Conservation (phyloP, 2,797 vertebrate species). For the Coendou prehensilis region DNA sequence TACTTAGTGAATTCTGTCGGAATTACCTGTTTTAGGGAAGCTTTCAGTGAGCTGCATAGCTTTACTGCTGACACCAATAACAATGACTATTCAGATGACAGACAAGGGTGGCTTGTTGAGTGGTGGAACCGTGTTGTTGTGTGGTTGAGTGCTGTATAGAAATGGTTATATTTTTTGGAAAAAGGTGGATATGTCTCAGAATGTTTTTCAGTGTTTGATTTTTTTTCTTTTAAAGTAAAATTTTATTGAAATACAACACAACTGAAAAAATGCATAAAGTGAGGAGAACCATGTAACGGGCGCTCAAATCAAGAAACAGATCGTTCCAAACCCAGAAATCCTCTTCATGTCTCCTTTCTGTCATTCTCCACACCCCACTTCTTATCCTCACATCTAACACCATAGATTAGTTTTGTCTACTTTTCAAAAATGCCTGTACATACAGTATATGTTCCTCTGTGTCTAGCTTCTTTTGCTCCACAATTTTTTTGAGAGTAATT, state of each 20-base stretch:
- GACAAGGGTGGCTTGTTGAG: neutral
- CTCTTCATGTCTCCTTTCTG: neutral
- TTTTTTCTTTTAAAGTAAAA: constrained; percentile 46
- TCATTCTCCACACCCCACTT: neutral
- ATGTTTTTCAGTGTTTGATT: neutral
- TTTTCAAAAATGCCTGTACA: neutral
- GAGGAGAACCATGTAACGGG: neutral
- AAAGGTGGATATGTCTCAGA: constrained; percentile 36
- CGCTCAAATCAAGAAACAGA: neutral
- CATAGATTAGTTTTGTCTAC: neutral
- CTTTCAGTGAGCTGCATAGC: neutral
- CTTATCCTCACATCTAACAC: neutral
- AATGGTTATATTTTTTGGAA: neutral
- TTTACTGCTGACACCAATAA: neutral
- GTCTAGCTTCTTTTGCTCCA: neutral
- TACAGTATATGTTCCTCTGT: neutral
- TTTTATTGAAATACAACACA: neutral
- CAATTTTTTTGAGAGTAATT: constrained; percentile 14
- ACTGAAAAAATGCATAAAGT: neutral
- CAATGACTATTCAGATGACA: neutral
- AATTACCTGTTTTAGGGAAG: neutral
- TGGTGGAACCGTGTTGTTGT: neutral
- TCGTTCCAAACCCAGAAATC: neutral
- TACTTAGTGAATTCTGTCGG: neutral
- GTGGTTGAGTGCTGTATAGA: constrained; percentile 5